Evolutionary conservation across 1,140 invertebrate species (phyloP).

Genomic region (Drosophila busckii): DNA sequence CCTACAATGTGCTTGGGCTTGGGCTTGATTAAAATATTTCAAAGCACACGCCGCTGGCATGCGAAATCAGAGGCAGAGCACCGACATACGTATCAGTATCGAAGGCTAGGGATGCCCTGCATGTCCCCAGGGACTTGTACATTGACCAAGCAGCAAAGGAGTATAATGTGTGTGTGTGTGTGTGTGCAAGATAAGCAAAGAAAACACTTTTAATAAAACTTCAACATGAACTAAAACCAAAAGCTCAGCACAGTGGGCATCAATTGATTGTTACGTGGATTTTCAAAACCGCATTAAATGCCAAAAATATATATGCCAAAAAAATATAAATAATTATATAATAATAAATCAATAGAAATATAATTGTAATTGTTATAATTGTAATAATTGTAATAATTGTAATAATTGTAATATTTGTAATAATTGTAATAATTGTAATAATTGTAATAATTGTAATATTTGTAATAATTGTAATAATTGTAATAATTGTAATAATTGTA

Average conservation of each 20-base stretch:
- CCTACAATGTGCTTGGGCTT: slow-evolving; percentile 12
- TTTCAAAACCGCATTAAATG: not conserved
- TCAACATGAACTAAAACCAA: slow-evolving; percentile 21
- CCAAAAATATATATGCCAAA: not conserved
- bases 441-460: no score
- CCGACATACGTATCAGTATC: no score
- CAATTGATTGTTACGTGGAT: no score
- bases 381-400: no score
- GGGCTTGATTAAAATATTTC: slow-evolving; percentile 39
- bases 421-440: no score
- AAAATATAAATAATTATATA: not conserved
- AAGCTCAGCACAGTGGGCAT: slow-evolving; percentile 17
- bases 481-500: no score
- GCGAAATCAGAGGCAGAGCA: not conserved
- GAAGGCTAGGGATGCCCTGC: not conserved
- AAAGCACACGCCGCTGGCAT: slow-evolving; percentile 27
- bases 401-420: no score
- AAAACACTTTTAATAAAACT: slow-evolving; percentile 53
- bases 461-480: no score
- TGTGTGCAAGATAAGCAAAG: slow-evolving; percentile 30
- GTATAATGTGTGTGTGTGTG: not conserved
- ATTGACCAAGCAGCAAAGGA: slow-evolving; percentile 33
- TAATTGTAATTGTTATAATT: no score
- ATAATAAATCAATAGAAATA: no score
- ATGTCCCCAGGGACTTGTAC: slow-evolving; percentile 17